A percentile compares a stretch with the other conserved stretches of the same genome.
These are phyloP conservation scores for Eristalinus sepulchralis DNA, from an alignment of 2,888 invertebrate species.

Conservation along the genomic window DNA sequence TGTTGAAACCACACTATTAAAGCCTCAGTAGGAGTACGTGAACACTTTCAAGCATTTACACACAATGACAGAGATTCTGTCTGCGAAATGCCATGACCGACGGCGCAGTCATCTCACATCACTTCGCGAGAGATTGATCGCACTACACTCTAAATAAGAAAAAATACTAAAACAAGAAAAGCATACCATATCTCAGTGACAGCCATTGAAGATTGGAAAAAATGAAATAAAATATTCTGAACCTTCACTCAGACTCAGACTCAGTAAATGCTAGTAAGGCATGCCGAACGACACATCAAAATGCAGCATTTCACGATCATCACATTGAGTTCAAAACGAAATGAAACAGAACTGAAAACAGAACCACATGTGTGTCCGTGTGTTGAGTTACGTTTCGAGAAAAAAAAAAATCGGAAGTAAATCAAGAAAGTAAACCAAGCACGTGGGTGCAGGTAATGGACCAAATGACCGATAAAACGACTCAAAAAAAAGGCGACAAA, in stretches of 20 bases:
- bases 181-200: conserved; percentile 41
- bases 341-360: neutral
- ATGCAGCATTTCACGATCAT: conserved; percentile 64
- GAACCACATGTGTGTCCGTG: conserved; percentile 11
- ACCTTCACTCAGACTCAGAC: neutral
- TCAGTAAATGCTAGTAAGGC: conserved; percentile 33
- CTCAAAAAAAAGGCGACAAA: conserved; percentile 20
- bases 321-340: conserved; percentile 43
- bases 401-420: conserved; percentile 3
- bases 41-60: too few species aligned
- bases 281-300: conserved; percentile 58
- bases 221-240: conserved; percentile 5
- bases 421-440: conserved; percentile 47
- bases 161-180: conserved; percentile 9
- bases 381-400: conserved; percentile 24
- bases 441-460: conserved; percentile 66
- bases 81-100: too few species aligned
- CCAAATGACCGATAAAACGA: conserved; percentile 46
- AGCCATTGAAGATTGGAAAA: conserved; percentile 33
- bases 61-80: too few species aligned
- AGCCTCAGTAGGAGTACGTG: too few species aligned
- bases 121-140: neutral
- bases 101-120: neutral
- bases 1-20: too few species aligned
- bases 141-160: conserved; percentile 14